phyloP scores from a whole-genome alignment of 2,113 vertebrate species.

The Porphyrio hochstetteri region DNA sequence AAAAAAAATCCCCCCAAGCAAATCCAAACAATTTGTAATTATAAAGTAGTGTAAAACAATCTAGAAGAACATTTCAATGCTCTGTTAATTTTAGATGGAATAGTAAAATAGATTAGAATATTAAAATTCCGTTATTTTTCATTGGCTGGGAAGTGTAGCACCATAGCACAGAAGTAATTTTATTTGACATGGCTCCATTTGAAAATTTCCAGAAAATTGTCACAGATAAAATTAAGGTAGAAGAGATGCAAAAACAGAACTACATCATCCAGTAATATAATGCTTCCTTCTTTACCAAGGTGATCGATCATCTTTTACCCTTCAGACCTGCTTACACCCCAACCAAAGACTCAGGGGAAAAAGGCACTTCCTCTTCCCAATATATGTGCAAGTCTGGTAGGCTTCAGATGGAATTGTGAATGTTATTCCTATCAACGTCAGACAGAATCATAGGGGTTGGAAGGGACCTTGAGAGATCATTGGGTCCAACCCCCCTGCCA shows the following conservation, averaged over 20 bases:
- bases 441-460: too few species aligned
- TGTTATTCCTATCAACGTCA: not conserved
- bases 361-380: not conserved
- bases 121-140: not conserved
- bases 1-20: not conserved
- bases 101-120: not conserved
- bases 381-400: not conserved
- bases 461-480: too few species aligned
- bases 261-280: not conserved
- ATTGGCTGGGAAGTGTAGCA: not conserved
- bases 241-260: not conserved
- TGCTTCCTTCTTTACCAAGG: not conserved
- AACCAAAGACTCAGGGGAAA: not conserved
- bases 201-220: not conserved
- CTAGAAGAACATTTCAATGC: not conserved
- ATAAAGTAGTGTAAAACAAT: not conserved
- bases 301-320: not conserved
- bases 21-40: not conserved
- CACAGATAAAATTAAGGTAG: not conserved
- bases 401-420: not conserved
- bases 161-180: not conserved
- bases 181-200: not conserved
- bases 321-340: not conserved
- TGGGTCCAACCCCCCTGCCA: too few species aligned
- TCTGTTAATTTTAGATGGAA: not conserved